Conservation (phyloP, 2,797 vertebrate species). For the Urophycis tenuis region DNA sequence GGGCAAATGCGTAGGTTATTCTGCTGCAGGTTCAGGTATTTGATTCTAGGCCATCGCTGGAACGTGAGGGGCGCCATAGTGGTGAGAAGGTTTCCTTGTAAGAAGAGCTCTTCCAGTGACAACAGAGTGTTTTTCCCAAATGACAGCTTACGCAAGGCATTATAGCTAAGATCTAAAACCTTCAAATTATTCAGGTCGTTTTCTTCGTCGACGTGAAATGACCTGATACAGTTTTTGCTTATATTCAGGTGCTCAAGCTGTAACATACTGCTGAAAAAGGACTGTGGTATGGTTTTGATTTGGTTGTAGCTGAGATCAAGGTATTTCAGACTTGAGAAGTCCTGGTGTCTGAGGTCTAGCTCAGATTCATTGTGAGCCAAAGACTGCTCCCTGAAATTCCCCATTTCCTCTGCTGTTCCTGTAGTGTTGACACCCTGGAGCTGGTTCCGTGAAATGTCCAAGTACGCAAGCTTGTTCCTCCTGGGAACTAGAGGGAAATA, state of each 20-base stretch:
- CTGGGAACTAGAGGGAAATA: slow-evolving; percentile 78
- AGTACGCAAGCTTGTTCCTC: slow-evolving; percentile 71
- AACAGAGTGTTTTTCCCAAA: slow-evolving; percentile 56
- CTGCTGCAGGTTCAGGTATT: slow-evolving; percentile 74
- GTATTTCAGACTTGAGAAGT: slow-evolving; percentile 64
- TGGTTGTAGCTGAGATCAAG: slow-evolving; percentile 93
- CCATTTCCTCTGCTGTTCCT: slow-evolving; percentile 45
- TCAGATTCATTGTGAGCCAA: slow-evolving; percentile 33
- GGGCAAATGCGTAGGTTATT: slow-evolving; percentile 78
- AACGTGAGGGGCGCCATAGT: slow-evolving; percentile 71
- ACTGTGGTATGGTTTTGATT: slow-evolving; percentile 71
- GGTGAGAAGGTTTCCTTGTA: slow-evolving; percentile 76
- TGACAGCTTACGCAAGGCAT: slow-evolving; percentile 72
- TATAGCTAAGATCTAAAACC: slow-evolving; percentile 80
- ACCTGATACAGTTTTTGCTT: slow-evolving; percentile 83
- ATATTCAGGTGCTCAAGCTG: slow-evolving; percentile 81
- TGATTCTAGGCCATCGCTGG: slow-evolving; percentile 69
- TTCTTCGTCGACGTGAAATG: slow-evolving; percentile 55
- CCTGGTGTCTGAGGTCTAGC: slow-evolving; percentile 39
- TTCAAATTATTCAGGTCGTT: slow-evolving; percentile 61
- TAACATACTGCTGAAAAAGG: slow-evolving; percentile 72
- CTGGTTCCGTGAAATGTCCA: slow-evolving; percentile 86
- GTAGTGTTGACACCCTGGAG: slow-evolving; percentile 67
- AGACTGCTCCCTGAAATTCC: slow-evolving; percentile 47
- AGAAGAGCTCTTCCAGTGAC: slow-evolving; percentile 69